These are phyloP conservation scores for Dilophus febrilis DNA, from an alignment of 2,888 invertebrate species.

Conservation along the genomic window DNA sequence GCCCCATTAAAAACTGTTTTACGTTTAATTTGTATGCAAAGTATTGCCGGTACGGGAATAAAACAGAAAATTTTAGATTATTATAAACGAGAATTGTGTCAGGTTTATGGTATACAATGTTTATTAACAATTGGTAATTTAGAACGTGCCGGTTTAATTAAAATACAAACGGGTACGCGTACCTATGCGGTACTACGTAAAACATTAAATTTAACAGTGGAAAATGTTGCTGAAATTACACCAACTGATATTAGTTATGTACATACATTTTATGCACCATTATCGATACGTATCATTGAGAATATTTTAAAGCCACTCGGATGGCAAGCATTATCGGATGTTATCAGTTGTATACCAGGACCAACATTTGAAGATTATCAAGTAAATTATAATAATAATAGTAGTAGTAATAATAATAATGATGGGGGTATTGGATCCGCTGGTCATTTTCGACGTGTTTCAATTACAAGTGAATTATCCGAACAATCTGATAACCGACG, in stretches of 20 bases:
- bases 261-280: conserved; percentile 83
- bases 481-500: conserved; percentile 23
- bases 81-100: conserved; percentile 55
- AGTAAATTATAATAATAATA: conserved; percentile 16
- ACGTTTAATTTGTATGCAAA: conserved; percentile 83
- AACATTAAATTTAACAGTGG: conserved; percentile 70
- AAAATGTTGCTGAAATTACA: conserved; percentile 68
- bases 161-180: conserved; percentile 51
- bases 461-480: conserved; percentile 41
- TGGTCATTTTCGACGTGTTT: conserved; percentile 39
- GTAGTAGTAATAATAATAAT: too few relatives aligned
- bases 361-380: conserved; percentile 52
- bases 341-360: conserved; percentile 67
- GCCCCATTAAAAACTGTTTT: conserved; percentile 68
- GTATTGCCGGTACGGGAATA: conserved; percentile 78
- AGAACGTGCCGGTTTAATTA: conserved; percentile 71
- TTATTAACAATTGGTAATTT: conserved; percentile 68
- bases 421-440: conserved; percentile 26
- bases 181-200: conserved; percentile 63
- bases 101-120: conserved; percentile 77
- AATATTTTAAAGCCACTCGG: conserved; percentile 58
- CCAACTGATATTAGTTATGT: conserved; percentile 82
- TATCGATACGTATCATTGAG: conserved; percentile 74
- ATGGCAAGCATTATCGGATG: conserved; percentile 66
- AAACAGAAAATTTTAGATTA: conserved; percentile 66